Evolutionary conservation across 2,113 vertebrate species (phyloP), one percentile per base, ranked within the genome.

Genomic region (Psephotus haematonotus): DNA sequence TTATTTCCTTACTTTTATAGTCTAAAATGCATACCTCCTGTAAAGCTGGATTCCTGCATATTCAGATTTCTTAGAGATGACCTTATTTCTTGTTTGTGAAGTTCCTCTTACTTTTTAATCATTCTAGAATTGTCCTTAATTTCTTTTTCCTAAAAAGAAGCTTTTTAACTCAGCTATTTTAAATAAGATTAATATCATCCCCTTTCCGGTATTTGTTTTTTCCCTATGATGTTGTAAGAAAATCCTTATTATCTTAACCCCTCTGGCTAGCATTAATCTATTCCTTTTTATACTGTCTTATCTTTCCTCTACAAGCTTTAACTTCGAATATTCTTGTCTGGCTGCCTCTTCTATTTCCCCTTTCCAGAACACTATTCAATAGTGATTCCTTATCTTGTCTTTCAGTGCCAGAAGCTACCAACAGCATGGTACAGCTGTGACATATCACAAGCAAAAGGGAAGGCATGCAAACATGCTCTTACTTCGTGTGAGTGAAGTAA

Each of bases 221-320:
- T 33, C 50, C 37, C 37, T 83, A 57, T 81, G 91, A 96, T 93
- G 70, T 72, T 94, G 86, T 82, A 93, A 93, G 83, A 92, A 97
- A 94, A 84, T 82, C 83, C 79, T 93, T 94, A 88, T 94, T 94
- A 97, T 97, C 94, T 92, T 87, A 95, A 80, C 92, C 89, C 90
- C 94, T 93, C 90, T 90, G 86, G 96, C 94, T 94, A 96, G 27
- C 68, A 84, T 86, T 96, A 95, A 94, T 95, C 91, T 91, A 65
- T 93, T 94, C 95, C 79, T 90, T 93, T 96, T 95, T 88, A 88
- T 93, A n/a, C 77, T 76, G 64, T 46, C 72, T 97, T 97, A 97
- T 95, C 96, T 94, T 93, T 90, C 41, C 49, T 68, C 81, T 96
- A 91, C 80, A 95, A 96, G 86, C 47, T 69, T 96, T 92, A 92